Evolutionary conservation across 1,140 invertebrate genomes (phyloP).

Genomic region (Ceratosolen solmsi): DNA sequence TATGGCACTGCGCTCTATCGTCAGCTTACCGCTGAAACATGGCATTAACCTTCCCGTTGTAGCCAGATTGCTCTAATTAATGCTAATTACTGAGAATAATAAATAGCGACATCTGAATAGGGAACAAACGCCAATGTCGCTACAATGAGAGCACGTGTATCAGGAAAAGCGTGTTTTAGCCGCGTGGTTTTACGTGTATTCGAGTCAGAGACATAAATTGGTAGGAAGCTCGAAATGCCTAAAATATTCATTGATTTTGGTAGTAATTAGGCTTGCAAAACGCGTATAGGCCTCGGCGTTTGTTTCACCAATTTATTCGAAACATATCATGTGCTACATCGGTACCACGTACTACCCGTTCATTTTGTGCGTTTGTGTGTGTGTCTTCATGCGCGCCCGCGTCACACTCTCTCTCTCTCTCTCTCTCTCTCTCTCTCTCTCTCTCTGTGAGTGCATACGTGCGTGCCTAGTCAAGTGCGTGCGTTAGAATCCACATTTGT

Average conservation of each 20-base stretch:
- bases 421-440: too few species aligned
- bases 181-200: conserved; percentile 1
- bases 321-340: too few species aligned
- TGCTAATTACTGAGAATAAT: conserved; percentile 69
- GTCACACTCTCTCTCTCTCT: too few species aligned
- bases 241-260: conserved; percentile 66
- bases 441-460: too few species aligned
- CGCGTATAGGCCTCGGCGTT: background rate
- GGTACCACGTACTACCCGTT: too few species aligned
- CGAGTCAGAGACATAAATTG: conserved; percentile 19
- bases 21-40: conserved; percentile 56
- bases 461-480: too few species aligned
- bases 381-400: too few species aligned
- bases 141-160: conserved; percentile 42
- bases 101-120: conserved; percentile 58
- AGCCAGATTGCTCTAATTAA: conserved; percentile 69
- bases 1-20: conserved; percentile 23
- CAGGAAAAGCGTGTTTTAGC: conserved; percentile 47
- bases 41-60: conserved; percentile 32
- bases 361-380: too few species aligned
- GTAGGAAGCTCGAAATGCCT: conserved; percentile 43
- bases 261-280: conserved; percentile 48
- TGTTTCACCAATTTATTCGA: background rate
- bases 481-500: too few species aligned
- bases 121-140: background rate